phyloP scores from a whole-genome alignment of 2,797 vertebrate genomes.

The Urosaurus nigricauda region DNA sequence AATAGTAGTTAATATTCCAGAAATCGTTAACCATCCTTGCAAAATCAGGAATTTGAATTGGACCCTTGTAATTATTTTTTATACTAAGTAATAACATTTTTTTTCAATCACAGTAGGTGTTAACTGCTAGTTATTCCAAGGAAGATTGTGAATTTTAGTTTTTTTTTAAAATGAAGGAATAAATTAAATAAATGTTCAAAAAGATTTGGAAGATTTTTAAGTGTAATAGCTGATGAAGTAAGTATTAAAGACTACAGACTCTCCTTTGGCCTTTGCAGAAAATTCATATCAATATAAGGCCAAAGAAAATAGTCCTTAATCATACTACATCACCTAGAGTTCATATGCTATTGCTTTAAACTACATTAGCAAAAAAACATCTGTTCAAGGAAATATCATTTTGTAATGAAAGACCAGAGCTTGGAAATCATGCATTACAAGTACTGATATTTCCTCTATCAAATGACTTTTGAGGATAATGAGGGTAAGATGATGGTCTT shows the following conservation, averaged over 20 bases:
- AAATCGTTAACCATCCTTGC: neutral
- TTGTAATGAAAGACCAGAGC: slow-evolving; percentile 5
- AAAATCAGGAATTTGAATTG: neutral
- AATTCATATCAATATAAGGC: neutral
- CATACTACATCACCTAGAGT: neutral
- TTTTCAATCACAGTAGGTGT: neutral
- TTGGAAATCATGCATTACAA: neutral
- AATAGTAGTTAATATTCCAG: neutral
- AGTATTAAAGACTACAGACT: slow-evolving; percentile 13
- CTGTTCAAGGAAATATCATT: neutral
- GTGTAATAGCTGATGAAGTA: slow-evolving; percentile 1
- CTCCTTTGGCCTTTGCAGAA: neutral
- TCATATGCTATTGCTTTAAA: slow-evolving; percentile 4
- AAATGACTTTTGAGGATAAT: neutral
- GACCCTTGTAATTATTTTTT: neutral
- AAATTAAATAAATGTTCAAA: slow-evolving; percentile 3
- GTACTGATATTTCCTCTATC: neutral
- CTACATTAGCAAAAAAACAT: neutral
- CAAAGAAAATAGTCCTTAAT: slow-evolving; percentile 16
- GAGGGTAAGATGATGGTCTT: neutral
- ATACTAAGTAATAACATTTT: neutral
- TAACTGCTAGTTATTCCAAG: neutral
- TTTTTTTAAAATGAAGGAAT: neutral
- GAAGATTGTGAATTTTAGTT: neutral
- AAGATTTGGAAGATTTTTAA: slow-evolving; percentile 26